Evolutionary conservation across 2,113 vertebrate genomes (phyloP).

Genomic region (Plectropomus leopardus): DNA sequence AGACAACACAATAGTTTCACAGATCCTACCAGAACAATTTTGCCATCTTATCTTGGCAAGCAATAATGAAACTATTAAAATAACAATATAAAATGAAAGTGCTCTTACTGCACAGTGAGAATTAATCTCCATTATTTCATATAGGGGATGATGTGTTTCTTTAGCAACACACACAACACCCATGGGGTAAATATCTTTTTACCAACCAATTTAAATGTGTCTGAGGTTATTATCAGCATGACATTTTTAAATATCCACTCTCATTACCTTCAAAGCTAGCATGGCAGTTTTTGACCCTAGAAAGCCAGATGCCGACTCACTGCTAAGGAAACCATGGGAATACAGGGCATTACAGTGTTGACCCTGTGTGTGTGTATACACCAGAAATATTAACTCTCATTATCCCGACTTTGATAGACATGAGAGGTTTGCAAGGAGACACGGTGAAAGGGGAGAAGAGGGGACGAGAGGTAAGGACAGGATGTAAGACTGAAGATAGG

Average conservation of each 20-base stretch:
- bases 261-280: neutral
- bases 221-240: neutral
- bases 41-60: neutral
- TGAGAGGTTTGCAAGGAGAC: slow-evolving; percentile 17
- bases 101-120: neutral
- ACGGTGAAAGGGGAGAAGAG: neutral
- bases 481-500: neutral
- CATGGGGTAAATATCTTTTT: neutral
- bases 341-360: neutral
- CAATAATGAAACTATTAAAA: neutral
- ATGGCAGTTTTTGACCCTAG: neutral
- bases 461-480: slow-evolving; percentile 16
- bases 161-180: neutral
- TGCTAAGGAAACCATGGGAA: slow-evolving; percentile 2
- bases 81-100: neutral
- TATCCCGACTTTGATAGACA: slow-evolving; percentile 42
- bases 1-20: neutral
- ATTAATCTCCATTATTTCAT: neutral
- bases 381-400: slow-evolving; percentile 27
- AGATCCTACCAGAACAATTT: neutral
- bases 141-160: neutral
- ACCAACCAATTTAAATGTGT: neutral
- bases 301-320: neutral
- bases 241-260: neutral
- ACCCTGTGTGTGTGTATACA: neutral